These are phyloP conservation scores for Brachypteracias leptosomus DNA, from an alignment of 2,113 vertebrate species.

Conservation along the genomic window DNA sequence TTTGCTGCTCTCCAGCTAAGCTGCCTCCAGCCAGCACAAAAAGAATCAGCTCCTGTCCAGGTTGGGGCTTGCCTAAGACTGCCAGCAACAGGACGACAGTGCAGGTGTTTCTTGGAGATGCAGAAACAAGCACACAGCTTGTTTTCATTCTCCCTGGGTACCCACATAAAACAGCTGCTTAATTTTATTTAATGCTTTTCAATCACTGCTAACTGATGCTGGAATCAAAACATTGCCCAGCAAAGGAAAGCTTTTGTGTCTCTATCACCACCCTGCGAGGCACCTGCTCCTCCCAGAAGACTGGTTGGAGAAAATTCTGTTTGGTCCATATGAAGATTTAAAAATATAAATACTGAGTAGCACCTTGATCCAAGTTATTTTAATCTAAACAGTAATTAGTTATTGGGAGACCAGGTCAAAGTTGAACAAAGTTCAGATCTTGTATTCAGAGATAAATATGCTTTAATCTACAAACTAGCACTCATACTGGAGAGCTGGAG, in stretches of 20 bases:
- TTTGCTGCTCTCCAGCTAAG: neutral
- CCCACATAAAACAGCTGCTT: neutral
- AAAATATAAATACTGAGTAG: neutral
- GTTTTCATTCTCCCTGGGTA: neutral
- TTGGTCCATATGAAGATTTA: neutral
- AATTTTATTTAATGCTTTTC: neutral
- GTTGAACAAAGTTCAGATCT: neutral
- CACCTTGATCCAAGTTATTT: neutral
- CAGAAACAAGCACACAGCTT: neutral
- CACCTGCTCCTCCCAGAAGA: neutral
- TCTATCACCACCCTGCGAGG: neutral
- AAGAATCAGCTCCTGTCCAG: neutral
- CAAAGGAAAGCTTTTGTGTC: neutral
- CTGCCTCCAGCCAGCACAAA: neutral
- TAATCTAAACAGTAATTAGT: neutral
- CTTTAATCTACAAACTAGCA: neutral
- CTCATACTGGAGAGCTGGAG: neutral
- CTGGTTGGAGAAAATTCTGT: neutral
- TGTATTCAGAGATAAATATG: neutral
- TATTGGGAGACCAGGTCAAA: neutral
- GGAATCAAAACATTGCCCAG: neutral
- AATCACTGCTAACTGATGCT: neutral
- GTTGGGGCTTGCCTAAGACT: neutral
- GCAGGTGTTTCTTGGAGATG: neutral
- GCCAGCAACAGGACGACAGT: neutral